Evolutionary conservation across 2,113 vertebrate species (phyloP), one percentile per base, ranked within the genome.

Genomic region (Megaleporinus macrocephalus): DNA sequence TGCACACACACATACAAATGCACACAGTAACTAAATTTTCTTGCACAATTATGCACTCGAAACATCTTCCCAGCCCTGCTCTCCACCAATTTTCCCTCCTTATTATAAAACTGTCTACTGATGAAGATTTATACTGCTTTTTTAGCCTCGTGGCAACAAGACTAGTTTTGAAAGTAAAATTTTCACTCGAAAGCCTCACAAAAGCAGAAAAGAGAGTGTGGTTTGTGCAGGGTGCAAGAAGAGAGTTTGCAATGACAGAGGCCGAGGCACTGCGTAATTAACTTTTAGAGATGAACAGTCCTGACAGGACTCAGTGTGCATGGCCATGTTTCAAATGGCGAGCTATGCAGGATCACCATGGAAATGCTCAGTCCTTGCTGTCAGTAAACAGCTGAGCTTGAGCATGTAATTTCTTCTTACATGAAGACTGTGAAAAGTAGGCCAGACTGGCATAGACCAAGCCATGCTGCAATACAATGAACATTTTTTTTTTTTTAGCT

Each of bases 101-200:
- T 87, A 89, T 88, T 86, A 89, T 84, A 80, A 82, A 78, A 80
- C 83, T 84, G 78, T 79, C 70, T 41, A 59, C 78, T 86, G 83
- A 89, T 86, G 82, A 82, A 63, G 85, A 72, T 76, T 80, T 86
- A 86, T 87, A 86, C 78, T 59, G 80, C 70, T 68, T 81, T 82
- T 71, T 84, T 82, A 84, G 76, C 71, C 80, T 80, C 71, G 44
- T 36, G 22, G 84, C 82, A 66, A 87, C 44, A 65, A 86, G 76
- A 83, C 85, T 85, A 86, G 88, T 87, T 81, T 81, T 80, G 86
- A 86, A 73, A 70, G 74, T 73, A 84, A 85, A 88, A 81, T 85
- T 73, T 73, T 84, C 86, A 85, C 86, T 82, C 33, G 49, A 88
- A 88, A 85, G 83, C 85, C 86, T 87, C 86, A 89, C 27, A 14